A percentile compares a stretch with the other conserved stretches of the same genome.
Conservation (phyloP, 2,797 vertebrate species). For the Salarias fasciatus region DNA sequence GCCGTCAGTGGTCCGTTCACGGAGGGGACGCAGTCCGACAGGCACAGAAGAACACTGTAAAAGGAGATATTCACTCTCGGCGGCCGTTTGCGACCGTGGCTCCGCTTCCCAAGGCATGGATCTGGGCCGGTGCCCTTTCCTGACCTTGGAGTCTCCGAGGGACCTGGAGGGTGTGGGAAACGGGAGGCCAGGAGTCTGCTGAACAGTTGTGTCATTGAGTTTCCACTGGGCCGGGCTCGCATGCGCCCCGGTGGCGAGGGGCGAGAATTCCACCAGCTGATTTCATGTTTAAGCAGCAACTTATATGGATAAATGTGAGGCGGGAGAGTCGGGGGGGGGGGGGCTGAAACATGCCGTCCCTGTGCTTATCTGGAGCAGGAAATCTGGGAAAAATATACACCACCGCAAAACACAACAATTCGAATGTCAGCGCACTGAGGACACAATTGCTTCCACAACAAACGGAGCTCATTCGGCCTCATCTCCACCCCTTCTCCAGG, state of each 20-base stretch:
- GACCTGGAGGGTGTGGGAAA: constrained; percentile 79
- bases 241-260: constrained; percentile 48
- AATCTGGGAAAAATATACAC: constrained; percentile 72
- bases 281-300: constrained; percentile 49
- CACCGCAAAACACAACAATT: constrained; percentile 59
- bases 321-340: background rate
- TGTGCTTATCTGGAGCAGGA: constrained; percentile 44
- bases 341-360: constrained; percentile 3
- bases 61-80: constrained; percentile 41
- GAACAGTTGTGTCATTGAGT: constrained; percentile 79
- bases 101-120: constrained; percentile 74
- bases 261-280: constrained; percentile 40
- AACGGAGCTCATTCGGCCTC: constrained; percentile 56
- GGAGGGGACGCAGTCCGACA: constrained; percentile 1
- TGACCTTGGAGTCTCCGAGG: constrained; percentile 81
- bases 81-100: constrained; percentile 38
- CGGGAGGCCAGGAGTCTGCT: constrained; percentile 71
- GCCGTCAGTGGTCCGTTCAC: constrained; percentile 9
- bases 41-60: constrained; percentile 37
- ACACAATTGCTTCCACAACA: constrained; percentile 70
- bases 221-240: constrained; percentile 67
- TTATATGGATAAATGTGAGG: constrained; percentile 63
- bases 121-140: constrained; percentile 70
- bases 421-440: constrained; percentile 48
- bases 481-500: constrained; percentile 47